A percentile compares a stretch with the other conserved stretches of the same genome.
Conservation (phyloP, 2,113 vertebrate genomes). For the Zeus faber region DNA sequence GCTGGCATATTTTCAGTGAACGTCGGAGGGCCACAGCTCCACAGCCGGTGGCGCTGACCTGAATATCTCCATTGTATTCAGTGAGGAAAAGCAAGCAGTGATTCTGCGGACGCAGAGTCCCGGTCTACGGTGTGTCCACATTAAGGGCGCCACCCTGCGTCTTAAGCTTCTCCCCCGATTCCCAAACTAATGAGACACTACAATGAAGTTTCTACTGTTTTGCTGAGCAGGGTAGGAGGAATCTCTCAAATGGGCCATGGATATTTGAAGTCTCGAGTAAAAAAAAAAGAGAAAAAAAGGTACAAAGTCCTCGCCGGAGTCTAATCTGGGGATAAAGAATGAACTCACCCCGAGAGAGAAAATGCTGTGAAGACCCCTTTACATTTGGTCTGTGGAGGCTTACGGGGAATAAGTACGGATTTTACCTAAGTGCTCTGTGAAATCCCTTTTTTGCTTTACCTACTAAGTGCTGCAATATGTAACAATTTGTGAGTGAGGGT, state of each 20-base stretch:
- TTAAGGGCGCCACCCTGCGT: too few species aligned
- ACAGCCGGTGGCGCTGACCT: slow-evolving; percentile 49
- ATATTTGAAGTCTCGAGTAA: background rate
- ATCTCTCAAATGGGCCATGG: too few species aligned
- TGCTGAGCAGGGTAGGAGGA: too few species aligned
- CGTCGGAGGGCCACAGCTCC: slow-evolving; percentile 3
- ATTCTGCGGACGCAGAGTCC: too few species aligned
- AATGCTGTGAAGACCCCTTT: slow-evolving; percentile 26
- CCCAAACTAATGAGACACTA: too few species aligned
- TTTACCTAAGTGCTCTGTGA: slow-evolving; percentile 48
- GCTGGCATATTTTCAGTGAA: slow-evolving; percentile 40
- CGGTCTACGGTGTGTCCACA: too few species aligned
- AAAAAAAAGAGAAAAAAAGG: slow-evolving; percentile 18
- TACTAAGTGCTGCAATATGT: slow-evolving; percentile 46
- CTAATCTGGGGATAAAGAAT: slow-evolving; percentile 35
- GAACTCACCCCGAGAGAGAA: slow-evolving; percentile 26
- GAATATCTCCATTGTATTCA: slow-evolving; percentile 1
- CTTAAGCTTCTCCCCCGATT: too few species aligned
- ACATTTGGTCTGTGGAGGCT: slow-evolving; percentile 39
- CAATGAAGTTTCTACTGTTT: too few species aligned
- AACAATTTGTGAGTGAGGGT: slow-evolving; percentile 44
- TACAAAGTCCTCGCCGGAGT: slow-evolving; percentile 10
- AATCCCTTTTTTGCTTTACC: slow-evolving; percentile 45
- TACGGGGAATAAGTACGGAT: slow-evolving; percentile 48
- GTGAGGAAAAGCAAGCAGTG: too few species aligned